Conservation (phyloP, 1,140 invertebrate species). For the Trichogramma pretiosum region DNA sequence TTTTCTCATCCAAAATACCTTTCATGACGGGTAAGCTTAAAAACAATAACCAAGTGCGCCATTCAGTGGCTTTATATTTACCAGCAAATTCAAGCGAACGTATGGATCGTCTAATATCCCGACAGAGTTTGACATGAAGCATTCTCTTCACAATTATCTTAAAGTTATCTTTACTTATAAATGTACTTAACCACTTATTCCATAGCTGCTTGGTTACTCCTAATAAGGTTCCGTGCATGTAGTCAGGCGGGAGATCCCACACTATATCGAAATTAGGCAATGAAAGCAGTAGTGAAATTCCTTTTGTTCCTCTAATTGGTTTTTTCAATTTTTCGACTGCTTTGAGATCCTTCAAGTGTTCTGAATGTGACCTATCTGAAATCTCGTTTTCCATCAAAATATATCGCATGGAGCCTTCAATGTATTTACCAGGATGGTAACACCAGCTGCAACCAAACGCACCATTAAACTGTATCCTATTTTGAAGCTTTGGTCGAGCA, state of each 20-base stretch:
- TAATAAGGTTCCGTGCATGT: background rate
- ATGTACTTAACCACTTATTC: background rate
- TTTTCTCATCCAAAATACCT: background rate
- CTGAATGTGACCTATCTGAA: background rate
- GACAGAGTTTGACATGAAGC: background rate
- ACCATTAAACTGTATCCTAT: constrained; percentile 7
- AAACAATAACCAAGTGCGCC: background rate
- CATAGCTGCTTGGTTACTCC: background rate
- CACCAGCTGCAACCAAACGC: constrained; percentile 4
- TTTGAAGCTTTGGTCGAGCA: constrained; percentile 2
- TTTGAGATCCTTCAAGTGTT: background rate
- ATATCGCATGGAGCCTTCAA: background rate
- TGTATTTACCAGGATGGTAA: background rate
- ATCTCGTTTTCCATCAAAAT: background rate
- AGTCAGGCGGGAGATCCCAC: background rate
- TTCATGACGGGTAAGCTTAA: background rate
- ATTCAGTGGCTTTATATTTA: background rate
- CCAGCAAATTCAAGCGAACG: background rate
- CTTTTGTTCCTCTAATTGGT: background rate
- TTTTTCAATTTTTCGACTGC: background rate
- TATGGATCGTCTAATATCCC: background rate
- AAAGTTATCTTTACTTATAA: background rate
- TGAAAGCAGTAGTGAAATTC: background rate
- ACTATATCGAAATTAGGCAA: background rate
- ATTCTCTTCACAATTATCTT: background rate